phyloP scores from a whole-genome alignment of 2,888 invertebrate genomes.

The Salpingus planirostris region DNA sequence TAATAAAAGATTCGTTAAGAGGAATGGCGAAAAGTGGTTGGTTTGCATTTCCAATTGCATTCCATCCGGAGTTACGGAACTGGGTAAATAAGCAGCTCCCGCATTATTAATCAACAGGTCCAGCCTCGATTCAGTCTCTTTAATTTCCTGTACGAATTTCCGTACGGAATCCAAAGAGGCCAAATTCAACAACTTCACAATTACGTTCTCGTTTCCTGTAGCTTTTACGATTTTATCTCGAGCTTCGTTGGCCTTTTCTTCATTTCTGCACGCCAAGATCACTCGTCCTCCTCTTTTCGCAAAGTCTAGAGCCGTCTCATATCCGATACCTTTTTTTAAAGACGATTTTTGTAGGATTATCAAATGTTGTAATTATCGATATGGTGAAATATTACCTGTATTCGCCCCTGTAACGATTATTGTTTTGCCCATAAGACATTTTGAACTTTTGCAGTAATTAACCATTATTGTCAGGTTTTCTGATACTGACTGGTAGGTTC shows the following conservation, averaged over 20 bases:
- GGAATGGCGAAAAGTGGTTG: conserved; percentile 64
- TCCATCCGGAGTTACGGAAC: conserved; percentile 48
- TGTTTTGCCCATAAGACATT: neutral
- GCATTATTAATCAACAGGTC: conserved; percentile 60
- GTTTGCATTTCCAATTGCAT: conserved; percentile 57
- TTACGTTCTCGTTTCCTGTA: conserved; percentile 34
- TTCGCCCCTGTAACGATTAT: neutral
- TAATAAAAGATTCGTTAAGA: conserved; percentile 56
- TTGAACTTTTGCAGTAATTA: neutral
- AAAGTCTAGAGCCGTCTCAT: conserved; percentile 38
- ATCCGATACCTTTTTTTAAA: conserved; percentile 37
- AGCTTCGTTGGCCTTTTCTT: conserved; percentile 21
- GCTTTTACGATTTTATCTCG: conserved; percentile 27
- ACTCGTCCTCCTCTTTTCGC: conserved; percentile 46
- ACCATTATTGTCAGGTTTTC: conserved; percentile 1
- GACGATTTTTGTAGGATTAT: too few species aligned
- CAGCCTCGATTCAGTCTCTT: conserved; percentile 45
- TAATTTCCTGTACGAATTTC: conserved; percentile 52
- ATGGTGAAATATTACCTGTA: neutral
- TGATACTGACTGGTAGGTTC: too few species aligned
- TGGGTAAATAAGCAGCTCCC: conserved; percentile 38
- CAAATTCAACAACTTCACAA: conserved; percentile 44
- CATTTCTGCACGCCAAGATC: conserved; percentile 46
- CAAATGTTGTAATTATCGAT: too few species aligned
- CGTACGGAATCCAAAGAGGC: conserved; percentile 47